Evolutionary conservation across 1,140 invertebrate genomes (phyloP).

Genomic region (Drosophila athabasca): DNA sequence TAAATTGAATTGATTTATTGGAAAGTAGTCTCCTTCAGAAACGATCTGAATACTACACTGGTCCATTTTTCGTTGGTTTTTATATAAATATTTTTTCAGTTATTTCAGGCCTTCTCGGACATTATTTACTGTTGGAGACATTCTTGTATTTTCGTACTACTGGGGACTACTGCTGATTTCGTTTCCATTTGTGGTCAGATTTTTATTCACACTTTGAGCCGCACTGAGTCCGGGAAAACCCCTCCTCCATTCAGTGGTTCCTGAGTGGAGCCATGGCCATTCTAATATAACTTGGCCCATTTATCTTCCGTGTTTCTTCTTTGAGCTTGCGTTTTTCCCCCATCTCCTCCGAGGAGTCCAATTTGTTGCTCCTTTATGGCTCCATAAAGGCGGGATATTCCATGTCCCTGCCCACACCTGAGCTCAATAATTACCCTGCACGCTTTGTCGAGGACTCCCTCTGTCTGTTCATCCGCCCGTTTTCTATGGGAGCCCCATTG

Average conservation of each 20-base stretch:
- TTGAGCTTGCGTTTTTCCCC: slow-evolving; percentile 34
- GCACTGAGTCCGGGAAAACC: slow-evolving; percentile 16
- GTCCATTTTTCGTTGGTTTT: too few relatives aligned
- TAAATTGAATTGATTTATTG: too few relatives aligned
- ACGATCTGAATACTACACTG: too few relatives aligned
- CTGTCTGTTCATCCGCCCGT: slow-evolving; percentile 1
- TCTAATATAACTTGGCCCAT: slow-evolving; percentile 57
- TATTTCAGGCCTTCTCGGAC: too few relatives aligned
- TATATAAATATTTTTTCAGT: too few relatives aligned
- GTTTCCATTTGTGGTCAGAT: too few relatives aligned
- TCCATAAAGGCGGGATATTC: slow-evolving; percentile 40
- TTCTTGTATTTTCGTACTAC: too few relatives aligned
- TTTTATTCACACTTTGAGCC: slow-evolving; percentile 19
- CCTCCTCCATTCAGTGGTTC: slow-evolving; percentile 33
- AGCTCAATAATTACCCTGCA: slow-evolving; percentile 52
- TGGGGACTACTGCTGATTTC: too few relatives aligned
- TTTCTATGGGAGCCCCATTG: slow-evolving; percentile 13
- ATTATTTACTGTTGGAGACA: too few relatives aligned
- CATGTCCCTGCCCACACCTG: slow-evolving; percentile 61
- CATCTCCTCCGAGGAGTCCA: slow-evolving; percentile 33
- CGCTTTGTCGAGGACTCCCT: slow-evolving; percentile 8
- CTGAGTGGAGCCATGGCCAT: slow-evolving; percentile 29
- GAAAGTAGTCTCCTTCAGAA: too few relatives aligned
- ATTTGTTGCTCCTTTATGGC: slow-evolving; percentile 60
- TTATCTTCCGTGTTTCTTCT: slow-evolving; percentile 53